These are phyloP conservation scores for Ataeniobius toweri DNA, from an alignment of 2,797 vertebrate genomes.

Conservation along the genomic window DNA sequence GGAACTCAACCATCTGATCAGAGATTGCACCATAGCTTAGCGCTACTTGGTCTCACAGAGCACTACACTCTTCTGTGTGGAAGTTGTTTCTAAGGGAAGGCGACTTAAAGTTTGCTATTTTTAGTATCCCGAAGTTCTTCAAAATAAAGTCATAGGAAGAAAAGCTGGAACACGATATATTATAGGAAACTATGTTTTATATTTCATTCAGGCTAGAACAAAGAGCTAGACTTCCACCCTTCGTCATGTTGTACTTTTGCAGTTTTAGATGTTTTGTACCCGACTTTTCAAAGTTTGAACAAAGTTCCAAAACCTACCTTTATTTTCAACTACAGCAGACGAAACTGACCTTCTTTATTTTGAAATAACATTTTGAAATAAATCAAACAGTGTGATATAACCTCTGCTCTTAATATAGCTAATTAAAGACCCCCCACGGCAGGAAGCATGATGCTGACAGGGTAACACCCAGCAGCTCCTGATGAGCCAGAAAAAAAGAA, in stretches of 20 bases:
- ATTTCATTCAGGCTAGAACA: neutral
- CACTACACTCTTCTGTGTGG: neutral
- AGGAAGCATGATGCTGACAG: neutral
- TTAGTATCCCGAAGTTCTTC: neutral
- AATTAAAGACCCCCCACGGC: too few relatives aligned
- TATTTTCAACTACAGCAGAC: neutral
- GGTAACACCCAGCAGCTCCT: neutral
- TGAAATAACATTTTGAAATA: too few relatives aligned
- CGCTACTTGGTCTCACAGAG: neutral
- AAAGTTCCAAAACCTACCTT: neutral
- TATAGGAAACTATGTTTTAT: neutral
- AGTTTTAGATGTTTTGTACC: neutral
- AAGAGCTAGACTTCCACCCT: neutral
- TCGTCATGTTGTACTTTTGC: neutral
- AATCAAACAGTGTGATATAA: neutral
- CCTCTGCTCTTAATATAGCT: neutral
- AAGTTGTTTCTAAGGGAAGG: neutral
- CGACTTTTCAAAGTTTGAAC: neutral
- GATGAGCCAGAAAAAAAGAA: neutral
- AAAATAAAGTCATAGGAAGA: neutral
- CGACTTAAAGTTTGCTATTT: neutral
- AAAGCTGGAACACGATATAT: neutral
- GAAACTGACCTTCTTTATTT: neutral
- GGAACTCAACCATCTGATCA: neutral
- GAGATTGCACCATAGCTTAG: neutral